Base-by-base conservation (phyloP, 2,797 vertebrate genomes). In the Labroides dimidiatus region DNA sequence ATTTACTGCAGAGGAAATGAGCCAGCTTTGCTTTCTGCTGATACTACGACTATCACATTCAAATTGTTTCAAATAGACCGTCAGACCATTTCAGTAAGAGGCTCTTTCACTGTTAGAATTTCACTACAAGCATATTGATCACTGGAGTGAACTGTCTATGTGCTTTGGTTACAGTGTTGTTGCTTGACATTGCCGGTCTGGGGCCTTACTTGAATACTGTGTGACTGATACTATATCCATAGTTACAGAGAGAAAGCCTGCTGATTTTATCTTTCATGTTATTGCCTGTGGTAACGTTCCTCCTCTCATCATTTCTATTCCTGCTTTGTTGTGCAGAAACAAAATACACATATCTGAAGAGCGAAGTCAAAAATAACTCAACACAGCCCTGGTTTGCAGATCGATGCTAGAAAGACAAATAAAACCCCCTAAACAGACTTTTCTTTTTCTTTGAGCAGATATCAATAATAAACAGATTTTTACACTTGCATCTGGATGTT, bases 11-110 rank as follows among this genome's bases (percentile, higher is more conserved):
- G 51, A 75, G 65, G 53, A 66, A 63, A 49, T 19, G 36, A 66
- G 69, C 75, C 72, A 68, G 61, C 15, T 15, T 27, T 43, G 68
- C 42, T 78, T 72, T 84, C 52, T 64, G 63, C 67, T 59, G 59
- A 39, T 12, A 12, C 37, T 39, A 39, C 23, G 51, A 56, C 48
- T 10, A 50, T 17, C 16, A 73, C 39, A 33, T 53, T 43, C 33
- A 55, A 24, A 12, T 58, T 66, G 41, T 68, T 72, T 75, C 43
- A 53, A 64, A 61, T 11, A 16, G 42, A 49, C 21, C 41, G 47
- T n/a, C 23, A 39, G 24, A 72, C 7, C 0, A 56, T 64, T 75
- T 54, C 36, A 41, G 60, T 58, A 42, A 65, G 20, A 63, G 37
- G 37, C 49, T 0, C 14, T 61, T 66, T 61, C 20, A 47, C 56